Conservation (phyloP, 2,797 vertebrate genomes). For the Anguilla anguilla region DNA sequence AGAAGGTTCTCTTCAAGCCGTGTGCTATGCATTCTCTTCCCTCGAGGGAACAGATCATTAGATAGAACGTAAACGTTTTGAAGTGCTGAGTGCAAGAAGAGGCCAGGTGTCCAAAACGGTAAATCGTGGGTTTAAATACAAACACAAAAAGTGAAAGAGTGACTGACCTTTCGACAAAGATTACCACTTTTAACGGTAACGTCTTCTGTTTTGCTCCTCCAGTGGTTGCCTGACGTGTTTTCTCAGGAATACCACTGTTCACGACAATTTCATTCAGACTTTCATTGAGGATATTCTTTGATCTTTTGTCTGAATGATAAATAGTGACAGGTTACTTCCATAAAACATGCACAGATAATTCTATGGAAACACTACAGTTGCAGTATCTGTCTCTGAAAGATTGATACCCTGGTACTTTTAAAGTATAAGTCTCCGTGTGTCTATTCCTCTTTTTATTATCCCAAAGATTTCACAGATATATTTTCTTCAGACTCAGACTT, state of each 20-base stretch:
- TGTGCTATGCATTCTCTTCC: conserved; percentile 52
- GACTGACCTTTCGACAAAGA: conserved; percentile 58
- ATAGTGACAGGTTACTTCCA: neutral
- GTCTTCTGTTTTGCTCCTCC: conserved; percentile 61
- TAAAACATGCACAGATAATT: neutral
- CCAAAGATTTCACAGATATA: neutral
- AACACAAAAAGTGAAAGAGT: conserved; percentile 67
- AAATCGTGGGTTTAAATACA: conserved; percentile 67
- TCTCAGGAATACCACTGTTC: conserved; percentile 56
- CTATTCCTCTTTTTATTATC: neutral
- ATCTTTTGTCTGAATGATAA: conserved; percentile 45
- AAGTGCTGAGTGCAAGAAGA: conserved; percentile 61
- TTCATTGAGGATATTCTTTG: conserved; percentile 55
- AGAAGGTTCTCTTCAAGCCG: conserved; percentile 53
- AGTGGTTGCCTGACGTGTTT: conserved; percentile 59
- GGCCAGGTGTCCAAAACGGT: conserved; percentile 66
- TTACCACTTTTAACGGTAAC: conserved; percentile 55
- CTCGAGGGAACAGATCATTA: conserved; percentile 54
- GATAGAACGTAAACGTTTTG: conserved; percentile 68
- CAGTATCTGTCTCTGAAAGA: neutral
- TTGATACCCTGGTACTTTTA: neutral
- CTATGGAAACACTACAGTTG: neutral
- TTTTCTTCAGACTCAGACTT: conserved; percentile 2
- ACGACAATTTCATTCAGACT: conserved; percentile 45
- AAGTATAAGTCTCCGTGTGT: neutral